Percentiles rank a stretch among this genome's conserved stretches.
Evolutionary conservation across 2,797 vertebrate genomes (phyloP).

Genomic region (Streptopelia turtur): DNA sequence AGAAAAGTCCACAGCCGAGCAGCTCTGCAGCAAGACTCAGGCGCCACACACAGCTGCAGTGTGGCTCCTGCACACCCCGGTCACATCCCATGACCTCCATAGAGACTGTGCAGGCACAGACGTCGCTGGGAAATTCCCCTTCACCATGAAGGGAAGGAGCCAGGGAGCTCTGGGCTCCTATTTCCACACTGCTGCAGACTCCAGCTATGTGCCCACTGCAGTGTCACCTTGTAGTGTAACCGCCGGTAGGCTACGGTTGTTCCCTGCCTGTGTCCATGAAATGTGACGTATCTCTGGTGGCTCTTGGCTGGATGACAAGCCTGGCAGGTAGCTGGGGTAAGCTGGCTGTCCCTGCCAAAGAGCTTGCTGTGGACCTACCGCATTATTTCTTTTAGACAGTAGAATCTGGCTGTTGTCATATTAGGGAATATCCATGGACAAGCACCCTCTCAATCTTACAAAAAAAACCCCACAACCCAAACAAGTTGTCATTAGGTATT

Average conservation of each 20-base stretch:
- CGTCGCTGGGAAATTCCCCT: background rate
- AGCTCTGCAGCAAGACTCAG: background rate
- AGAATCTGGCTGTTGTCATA: background rate
- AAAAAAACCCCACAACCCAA: background rate
- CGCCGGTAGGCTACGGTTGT: accelerated
- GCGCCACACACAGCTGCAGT: background rate
- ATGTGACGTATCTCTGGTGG: background rate
- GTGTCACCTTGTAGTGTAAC: background rate
- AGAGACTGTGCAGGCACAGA: background rate
- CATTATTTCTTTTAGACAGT: background rate
- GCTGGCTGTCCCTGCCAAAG: background rate
- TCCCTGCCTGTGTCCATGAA: background rate
- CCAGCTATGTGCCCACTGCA: accelerated
- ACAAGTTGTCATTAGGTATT: background rate
- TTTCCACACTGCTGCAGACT: background rate
- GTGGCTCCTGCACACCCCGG: background rate
- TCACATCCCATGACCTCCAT: background rate
- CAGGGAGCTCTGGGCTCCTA: background rate
- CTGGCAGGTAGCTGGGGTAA: background rate
- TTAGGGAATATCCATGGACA: background rate
- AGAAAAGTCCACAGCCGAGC: background rate
- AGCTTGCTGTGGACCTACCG: background rate
- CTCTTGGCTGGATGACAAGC: background rate
- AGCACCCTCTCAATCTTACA: background rate
- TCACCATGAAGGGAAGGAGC: background rate